phyloP scores from a whole-genome alignment of 2,888 invertebrate genomes.

The Chalcosyrphus nemorum region DNA sequence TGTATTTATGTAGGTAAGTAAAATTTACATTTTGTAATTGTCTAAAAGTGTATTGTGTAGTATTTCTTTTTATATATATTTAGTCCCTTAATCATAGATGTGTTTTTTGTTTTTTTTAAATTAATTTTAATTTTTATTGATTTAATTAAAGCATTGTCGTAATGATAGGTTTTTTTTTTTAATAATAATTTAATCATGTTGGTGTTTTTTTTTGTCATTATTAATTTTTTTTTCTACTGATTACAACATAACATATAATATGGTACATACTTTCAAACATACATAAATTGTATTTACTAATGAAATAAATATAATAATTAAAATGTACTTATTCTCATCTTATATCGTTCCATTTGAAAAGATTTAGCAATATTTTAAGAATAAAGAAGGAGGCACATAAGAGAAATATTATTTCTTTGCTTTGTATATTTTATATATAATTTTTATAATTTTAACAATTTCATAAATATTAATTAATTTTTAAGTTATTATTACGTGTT shows the following conservation, averaged over 20 bases:
- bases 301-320: constrained; percentile 61
- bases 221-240: constrained; percentile 6
- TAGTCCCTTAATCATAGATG: constrained; percentile 35
- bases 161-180: constrained; percentile 62
- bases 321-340: constrained; percentile 25
- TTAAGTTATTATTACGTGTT: constrained; percentile 40
- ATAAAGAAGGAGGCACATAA: constrained; percentile 68
- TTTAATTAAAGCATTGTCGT: constrained; percentile 70
- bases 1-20: constrained; percentile 53
- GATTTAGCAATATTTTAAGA: constrained; percentile 48
- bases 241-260: constrained; percentile 40
- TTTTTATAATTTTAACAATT: constrained; percentile 27
- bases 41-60: constrained; percentile 62
- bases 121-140: constrained; percentile 57
- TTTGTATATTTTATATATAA: not conserved
- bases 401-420: constrained; percentile 61
- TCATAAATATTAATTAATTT: not conserved
- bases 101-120: constrained; percentile 27
- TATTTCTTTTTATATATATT: constrained; percentile 29
- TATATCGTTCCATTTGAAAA: constrained; percentile 43
- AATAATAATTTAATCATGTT: constrained; percentile 56
- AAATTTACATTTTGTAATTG: constrained; percentile 55
- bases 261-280: constrained; percentile 24
- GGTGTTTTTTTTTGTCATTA: constrained; percentile 43
- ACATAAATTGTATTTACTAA: constrained; percentile 53